Base-by-base conservation (phyloP, 2,888 invertebrate genomes). In the Brassicogethes aeneus region DNA sequence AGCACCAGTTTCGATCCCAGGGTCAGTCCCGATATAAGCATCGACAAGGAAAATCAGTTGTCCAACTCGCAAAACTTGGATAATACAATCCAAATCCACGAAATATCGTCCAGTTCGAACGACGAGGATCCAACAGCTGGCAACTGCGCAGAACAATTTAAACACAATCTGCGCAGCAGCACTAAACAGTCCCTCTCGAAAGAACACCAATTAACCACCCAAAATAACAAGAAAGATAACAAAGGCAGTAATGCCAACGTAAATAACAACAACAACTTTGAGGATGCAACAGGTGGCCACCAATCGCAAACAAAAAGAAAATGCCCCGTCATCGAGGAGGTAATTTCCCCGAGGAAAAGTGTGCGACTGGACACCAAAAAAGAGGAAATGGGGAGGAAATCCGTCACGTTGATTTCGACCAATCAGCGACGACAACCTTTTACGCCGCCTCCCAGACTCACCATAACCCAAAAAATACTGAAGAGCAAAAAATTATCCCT, bases 81-180 rank as follows among this genome's bases (percentile, higher is more conserved):
- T 47, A 66, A 62, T 43, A 61, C 71, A 34, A 79, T 80, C 33
- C 80, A 81, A 64, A 80, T 80, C 48, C 75, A 80, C 61, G 80
- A 81, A 61, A 76, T 81, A 13, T 79, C 80, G 1, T 80, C 80
- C 1, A 78, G 77, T 52, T 76, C 76, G 33, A 71, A 73, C 5
- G 70, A 71, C n/a, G 70, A 41, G 29, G 38, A 45, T 36, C 44
- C 10, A 10, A 7, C 5, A 5, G 23, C 5, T 10, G 10, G 5
- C 23, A 23, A 5, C 23, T 7, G 5, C 5, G 10, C 23, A 10
- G 23, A 23, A 10, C 5, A 7, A 10, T 5, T 23, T 5, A 23
- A 23, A 10, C 23, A 23, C 23, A 48, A 46, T 35, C 33, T 48
- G 13, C 34, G 47, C n/a, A 45, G 44, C 29, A 35, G 32, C 14